Evolutionary conservation across 2,113 vertebrate species (phyloP), one percentile per base, ranked within the genome.

Genomic region (Vombatus ursinus): DNA sequence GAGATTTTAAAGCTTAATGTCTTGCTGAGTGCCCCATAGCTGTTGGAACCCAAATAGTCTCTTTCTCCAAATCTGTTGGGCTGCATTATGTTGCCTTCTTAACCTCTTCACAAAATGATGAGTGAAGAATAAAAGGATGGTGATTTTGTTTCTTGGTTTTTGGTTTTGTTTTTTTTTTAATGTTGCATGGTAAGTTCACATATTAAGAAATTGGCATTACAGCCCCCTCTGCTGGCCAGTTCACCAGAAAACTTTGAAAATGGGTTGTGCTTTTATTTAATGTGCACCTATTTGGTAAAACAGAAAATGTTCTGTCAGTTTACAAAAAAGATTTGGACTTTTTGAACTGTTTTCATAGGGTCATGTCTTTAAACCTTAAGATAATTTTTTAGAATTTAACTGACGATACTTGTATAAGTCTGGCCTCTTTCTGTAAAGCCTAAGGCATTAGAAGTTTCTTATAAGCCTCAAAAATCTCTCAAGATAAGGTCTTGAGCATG

Each of bases 171-270:
- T 93, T 4, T 25, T 89, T 92, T 92, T 9, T 96, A 61, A 52
- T 95, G 52, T 77, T 90, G 26, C 44, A 68, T 50, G 52, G 0
- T 50, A 90, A 26, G 10, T 52, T 96, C 8, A 47, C 91, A 93
- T 92, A 49, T 93, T 95, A 61, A 53, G 47, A 90, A 94, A 93
- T 95, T 95, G 77, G 19, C 91, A 50, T 95, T 96, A 23, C 90
- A 84, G 28, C 77, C 96, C 96, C 97, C 93, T 94, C 97, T 97
- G 93, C 93, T 98, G 96, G 95, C 93, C 37, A 95, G 0, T 89
- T 93, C 61, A 89, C 57, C 91, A 77, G 37, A 77, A 77, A 77
- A 77, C 37, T 68, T 68, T 77, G 61, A 77, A 77, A 77, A 77
- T 77, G 61, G 14, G 0, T 53, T 53, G 52, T 53, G 23, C 52